Conservation (phyloP, 2,888 invertebrate species). For the Apodemia duryi region DNA sequence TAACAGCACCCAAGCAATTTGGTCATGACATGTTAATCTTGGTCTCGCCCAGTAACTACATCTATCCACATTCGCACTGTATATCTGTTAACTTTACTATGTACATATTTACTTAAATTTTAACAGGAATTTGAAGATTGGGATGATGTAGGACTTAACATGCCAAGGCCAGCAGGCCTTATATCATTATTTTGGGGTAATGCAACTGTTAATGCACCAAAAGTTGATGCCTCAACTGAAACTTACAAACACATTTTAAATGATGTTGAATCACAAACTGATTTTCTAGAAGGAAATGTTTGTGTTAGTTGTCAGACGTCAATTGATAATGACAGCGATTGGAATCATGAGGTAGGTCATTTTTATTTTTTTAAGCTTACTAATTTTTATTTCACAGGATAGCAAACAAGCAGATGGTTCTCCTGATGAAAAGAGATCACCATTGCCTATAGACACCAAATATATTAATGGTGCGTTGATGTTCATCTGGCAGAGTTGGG, state of each 20-base stretch:
- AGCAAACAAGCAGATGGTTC: too few relatives aligned
- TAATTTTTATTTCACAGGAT: too few relatives aligned
- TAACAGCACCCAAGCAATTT: too few relatives aligned
- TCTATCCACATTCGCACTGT: too few relatives aligned
- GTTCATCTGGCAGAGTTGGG: too few relatives aligned
- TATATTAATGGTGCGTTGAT: too few relatives aligned
- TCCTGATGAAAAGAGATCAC: too few relatives aligned
- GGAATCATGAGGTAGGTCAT: slow-evolving; percentile 65
- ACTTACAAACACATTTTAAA: slow-evolving; percentile 52
- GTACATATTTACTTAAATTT: not conserved
- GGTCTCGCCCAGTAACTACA: too few relatives aligned
- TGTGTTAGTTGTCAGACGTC: slow-evolving; percentile 67
- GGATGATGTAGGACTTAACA: slow-evolving; percentile 94
- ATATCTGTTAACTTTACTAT: too few relatives aligned
- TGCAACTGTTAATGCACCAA: slow-evolving; percentile 51
- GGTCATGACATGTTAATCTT: too few relatives aligned
- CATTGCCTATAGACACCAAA: not conserved
- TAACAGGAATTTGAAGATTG: slow-evolving; percentile 91
- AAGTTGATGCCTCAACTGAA: slow-evolving; percentile 66
- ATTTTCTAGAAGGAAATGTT: slow-evolving; percentile 58
- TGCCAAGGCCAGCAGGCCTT: slow-evolving; percentile 88
- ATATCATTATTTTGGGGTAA: slow-evolving; percentile 83
- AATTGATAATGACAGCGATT: slow-evolving; percentile 55
- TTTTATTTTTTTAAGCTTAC: not conserved
- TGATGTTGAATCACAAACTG: slow-evolving; percentile 68